Percentiles rank a stretch among this genome's conserved stretches.
phyloP scores from a whole-genome alignment of 2,797 vertebrate genomes.

The Cynopterus sphinx region DNA sequence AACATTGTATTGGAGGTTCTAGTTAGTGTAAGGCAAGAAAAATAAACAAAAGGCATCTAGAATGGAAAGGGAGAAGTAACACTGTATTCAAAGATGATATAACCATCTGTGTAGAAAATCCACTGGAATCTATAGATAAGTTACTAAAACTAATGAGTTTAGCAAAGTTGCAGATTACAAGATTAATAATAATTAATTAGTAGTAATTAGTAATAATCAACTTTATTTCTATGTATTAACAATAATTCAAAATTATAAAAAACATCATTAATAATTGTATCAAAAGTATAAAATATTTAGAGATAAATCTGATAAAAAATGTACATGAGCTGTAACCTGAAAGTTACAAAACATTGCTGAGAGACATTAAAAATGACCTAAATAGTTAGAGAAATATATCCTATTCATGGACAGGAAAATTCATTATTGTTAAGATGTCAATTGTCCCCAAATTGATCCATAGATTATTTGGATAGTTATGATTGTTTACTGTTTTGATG shows the following conservation, averaged over 20 bases:
- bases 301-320: not conserved
- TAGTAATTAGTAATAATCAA: not conserved
- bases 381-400: not conserved
- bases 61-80: not conserved
- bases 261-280: not conserved
- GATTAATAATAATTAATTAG: not conserved
- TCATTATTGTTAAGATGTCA: not conserved
- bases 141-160: not conserved
- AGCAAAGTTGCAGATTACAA: not conserved
- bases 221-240: not conserved
- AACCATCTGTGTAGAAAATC: not conserved
- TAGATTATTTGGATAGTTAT: not conserved
- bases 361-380: not conserved
- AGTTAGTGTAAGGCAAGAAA: not conserved
- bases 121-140: not conserved
- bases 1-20: not conserved
- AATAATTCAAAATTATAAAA: not conserved
- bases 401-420: not conserved
- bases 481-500: not conserved
- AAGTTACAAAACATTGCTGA: not conserved
- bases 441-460: not conserved
- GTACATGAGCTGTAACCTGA: not conserved
- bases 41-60: not conserved
- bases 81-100: not conserved
- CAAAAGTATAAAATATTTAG: conserved; percentile 8